phyloP scores from a whole-genome alignment of 2,888 invertebrate species.

The Xestia xanthographa region DNA sequence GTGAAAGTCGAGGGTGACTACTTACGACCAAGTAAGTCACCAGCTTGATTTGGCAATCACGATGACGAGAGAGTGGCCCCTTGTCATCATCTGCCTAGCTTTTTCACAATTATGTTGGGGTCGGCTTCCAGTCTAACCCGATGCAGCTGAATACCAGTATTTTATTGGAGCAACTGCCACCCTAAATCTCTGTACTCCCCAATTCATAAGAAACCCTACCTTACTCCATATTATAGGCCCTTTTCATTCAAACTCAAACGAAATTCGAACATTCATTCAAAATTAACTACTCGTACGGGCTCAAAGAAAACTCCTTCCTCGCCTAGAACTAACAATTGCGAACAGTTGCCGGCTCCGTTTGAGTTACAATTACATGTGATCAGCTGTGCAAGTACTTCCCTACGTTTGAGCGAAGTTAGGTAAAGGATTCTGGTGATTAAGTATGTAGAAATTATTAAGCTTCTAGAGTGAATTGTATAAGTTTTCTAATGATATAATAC shows the following conservation, averaged over 20 bases:
- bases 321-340: slow-evolving; percentile 24
- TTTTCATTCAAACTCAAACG: slow-evolving; percentile 11
- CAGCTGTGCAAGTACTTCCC: slow-evolving; percentile 32
- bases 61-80: too few relatives aligned
- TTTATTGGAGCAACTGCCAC: neutral
- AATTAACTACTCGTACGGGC: slow-evolving; percentile 29
- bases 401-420: slow-evolving; percentile 50
- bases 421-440: slow-evolving; percentile 21
- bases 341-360: slow-evolving; percentile 32
- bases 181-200: neutral
- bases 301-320: slow-evolving; percentile 51
- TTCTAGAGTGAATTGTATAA: neutral
- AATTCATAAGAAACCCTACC: neutral
- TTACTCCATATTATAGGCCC: neutral
- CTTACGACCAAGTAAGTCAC: neutral
- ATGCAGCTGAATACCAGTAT: neutral
- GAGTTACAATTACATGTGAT: slow-evolving; percentile 59
- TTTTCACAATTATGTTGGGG: neutral
- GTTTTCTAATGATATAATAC: neutral
- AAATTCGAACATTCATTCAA: slow-evolving; percentile 22
- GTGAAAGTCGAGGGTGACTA: neutral
- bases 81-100: neutral
- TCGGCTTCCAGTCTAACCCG: neutral
- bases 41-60: neutral
- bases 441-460: slow-evolving; percentile 2